phyloP scores from a whole-genome alignment of 1,140 invertebrate genomes.

The Magallana gigas region DNA sequence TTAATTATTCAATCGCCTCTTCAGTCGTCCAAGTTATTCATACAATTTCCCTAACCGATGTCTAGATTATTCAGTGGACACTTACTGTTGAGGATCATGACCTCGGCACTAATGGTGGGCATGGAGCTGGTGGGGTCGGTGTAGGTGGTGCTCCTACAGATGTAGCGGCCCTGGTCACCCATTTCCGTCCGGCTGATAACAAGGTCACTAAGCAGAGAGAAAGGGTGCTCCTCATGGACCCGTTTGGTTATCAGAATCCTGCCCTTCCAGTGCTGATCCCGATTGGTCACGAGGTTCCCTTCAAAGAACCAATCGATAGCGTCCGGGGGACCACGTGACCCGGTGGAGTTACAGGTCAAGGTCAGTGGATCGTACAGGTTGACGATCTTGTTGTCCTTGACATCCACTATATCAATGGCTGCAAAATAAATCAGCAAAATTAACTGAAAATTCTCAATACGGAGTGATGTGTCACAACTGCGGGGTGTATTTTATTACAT shows the following conservation, averaged over 20 bases:
- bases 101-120: background rate
- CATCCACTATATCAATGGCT: conserved; percentile 37
- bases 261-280: conserved; percentile 31
- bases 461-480: background rate
- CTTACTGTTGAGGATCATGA: conserved; percentile 29
- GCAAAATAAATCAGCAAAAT: conserved; percentile 10
- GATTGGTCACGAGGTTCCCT: conserved; percentile 45
- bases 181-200: conserved; percentile 43
- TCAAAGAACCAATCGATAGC: conserved; percentile 55
- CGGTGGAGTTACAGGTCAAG: conserved; percentile 54
- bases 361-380: conserved; percentile 49
- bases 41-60: no score
- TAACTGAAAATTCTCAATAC: no score
- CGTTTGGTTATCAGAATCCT: conserved; percentile 43
- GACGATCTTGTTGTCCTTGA: conserved; percentile 26
- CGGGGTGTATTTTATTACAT: no score
- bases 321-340: conserved; percentile 29
- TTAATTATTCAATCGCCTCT: no score
- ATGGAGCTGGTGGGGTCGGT: background rate
- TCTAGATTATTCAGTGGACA: background rate
- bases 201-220: conserved; percentile 44
- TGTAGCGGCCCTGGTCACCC: conserved; percentile 45
- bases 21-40: no score
- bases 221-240: conserved; percentile 24
- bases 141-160: conserved; percentile 44